Conservation (phyloP, 2,797 vertebrate genomes). For the Melanotaenia trifasciata region DNA sequence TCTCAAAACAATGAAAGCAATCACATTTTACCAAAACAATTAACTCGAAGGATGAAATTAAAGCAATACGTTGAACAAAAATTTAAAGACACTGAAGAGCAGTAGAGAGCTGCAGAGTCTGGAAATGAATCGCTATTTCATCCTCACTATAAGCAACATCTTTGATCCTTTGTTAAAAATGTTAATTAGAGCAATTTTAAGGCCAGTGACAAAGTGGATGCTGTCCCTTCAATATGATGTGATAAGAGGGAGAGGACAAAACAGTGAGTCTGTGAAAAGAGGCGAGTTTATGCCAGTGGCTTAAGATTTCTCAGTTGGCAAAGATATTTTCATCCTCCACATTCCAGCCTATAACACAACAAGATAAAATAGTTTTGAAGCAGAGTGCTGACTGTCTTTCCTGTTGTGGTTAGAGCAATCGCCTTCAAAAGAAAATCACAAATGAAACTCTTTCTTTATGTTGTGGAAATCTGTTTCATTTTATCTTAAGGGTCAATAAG, state of each 20-base stretch:
- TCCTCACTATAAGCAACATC: neutral
- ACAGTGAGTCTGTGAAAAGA: conserved; percentile 60
- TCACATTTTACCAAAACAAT: neutral
- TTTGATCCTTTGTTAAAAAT: neutral
- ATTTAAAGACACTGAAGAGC: neutral
- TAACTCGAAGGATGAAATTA: neutral
- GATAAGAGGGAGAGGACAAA: conserved; percentile 22
- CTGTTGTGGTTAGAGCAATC: conserved; percentile 43
- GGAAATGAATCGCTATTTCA: neutral
- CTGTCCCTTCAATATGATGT: conserved; percentile 28
- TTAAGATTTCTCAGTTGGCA: conserved; percentile 66
- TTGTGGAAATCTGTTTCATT: conserved; percentile 66
- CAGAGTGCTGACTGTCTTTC: conserved; percentile 39
- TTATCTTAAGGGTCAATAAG: conserved; percentile 55
- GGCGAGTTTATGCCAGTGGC: conserved; percentile 62
- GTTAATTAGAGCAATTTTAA: neutral
- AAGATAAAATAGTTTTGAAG: conserved; percentile 68
- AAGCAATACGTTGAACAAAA: neutral
- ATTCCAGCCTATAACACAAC: conserved; percentile 62
- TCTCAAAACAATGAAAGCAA: neutral
- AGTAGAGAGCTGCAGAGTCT: neutral
- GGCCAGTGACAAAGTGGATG: conserved; percentile 25
- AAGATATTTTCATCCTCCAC: conserved; percentile 45
- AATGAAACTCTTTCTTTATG: conserved; percentile 48
- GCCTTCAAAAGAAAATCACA: conserved; percentile 64